Evolutionary conservation across 1,140 invertebrate genomes (phyloP).

Genomic region (Drosophila parvula): DNA sequence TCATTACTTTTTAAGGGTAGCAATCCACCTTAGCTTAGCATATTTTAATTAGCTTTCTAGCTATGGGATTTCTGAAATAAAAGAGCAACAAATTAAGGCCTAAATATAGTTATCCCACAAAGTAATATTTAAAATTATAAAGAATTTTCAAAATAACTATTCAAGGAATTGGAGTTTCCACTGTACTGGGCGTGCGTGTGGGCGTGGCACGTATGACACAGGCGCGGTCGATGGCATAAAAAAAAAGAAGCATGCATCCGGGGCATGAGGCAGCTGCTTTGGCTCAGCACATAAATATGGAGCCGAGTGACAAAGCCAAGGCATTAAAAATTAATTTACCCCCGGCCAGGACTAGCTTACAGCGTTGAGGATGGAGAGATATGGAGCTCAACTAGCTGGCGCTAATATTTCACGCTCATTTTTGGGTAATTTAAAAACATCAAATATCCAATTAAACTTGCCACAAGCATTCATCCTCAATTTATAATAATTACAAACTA

Average conservation of each 20-base stretch:
- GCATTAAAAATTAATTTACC: constrained; percentile 82
- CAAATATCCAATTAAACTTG: constrained; percentile 83
- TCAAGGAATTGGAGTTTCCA: neutral
- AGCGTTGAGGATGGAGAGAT: neutral
- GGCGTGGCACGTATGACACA: constrained; percentile 75
- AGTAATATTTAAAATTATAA: no score
- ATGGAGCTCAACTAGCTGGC: constrained; percentile 11
- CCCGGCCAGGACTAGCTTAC: constrained; percentile 58
- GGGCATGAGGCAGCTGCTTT: constrained; percentile 56
- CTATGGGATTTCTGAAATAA: no score
- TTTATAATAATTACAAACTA: constrained; percentile 83
- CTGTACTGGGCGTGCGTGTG: constrained; percentile 40
- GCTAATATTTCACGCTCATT: constrained; percentile 72
- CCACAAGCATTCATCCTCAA: constrained; percentile 83
- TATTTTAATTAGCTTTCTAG: no score
- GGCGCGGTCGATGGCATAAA: constrained; percentile 67
- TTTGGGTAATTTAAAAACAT: constrained; percentile 77
- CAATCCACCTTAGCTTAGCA: no score
- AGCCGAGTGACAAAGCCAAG: constrained; percentile 62
- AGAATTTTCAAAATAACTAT: no score
- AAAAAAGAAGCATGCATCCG: constrained; percentile 31
- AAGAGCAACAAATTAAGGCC: no score
- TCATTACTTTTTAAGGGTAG: no score
- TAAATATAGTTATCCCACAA: no score
- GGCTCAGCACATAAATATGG: constrained; percentile 67